Conservation (phyloP, 2,888 invertebrate species). For the Nephrotoma appendiculata region DNA sequence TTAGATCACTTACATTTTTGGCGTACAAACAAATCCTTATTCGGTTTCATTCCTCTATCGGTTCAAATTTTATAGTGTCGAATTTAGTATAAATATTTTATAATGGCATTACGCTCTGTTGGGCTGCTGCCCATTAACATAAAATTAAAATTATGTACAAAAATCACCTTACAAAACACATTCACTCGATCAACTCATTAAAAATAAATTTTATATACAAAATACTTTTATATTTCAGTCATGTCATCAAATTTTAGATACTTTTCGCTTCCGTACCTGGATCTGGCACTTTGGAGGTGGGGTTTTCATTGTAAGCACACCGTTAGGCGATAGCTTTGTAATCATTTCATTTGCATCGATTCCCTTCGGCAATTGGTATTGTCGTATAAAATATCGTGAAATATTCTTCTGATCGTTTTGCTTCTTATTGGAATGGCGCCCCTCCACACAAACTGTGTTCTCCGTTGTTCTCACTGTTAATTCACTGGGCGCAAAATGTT, state of each 20-base stretch:
- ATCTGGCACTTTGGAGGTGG: not conserved
- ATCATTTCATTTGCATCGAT: not conserved
- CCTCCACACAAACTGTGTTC: not conserved
- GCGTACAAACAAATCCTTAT: no score
- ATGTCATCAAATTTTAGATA: not conserved
- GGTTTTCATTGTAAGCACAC: not conserved
- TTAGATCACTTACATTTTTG: no score
- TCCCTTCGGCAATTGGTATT: not conserved
- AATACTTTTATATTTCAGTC: not conserved
- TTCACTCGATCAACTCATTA: not conserved
- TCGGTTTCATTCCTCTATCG: no score
- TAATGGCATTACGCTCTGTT: no score
- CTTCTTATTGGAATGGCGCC: not conserved
- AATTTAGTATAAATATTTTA: no score
- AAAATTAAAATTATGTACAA: not conserved
- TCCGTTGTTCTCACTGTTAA: not conserved
- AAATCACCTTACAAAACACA: not conserved
- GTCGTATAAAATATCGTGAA: not conserved
- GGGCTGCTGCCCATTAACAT: not conserved
- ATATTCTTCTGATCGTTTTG: not conserved
- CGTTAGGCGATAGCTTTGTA: not conserved
- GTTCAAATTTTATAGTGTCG: no score
- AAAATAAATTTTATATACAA: not conserved
- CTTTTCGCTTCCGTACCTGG: not conserved
- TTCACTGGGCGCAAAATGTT: not conserved